These are phyloP conservation scores for Pao palembangensis DNA, from an alignment of 2,113 vertebrate genomes.

Conservation along the genomic window DNA sequence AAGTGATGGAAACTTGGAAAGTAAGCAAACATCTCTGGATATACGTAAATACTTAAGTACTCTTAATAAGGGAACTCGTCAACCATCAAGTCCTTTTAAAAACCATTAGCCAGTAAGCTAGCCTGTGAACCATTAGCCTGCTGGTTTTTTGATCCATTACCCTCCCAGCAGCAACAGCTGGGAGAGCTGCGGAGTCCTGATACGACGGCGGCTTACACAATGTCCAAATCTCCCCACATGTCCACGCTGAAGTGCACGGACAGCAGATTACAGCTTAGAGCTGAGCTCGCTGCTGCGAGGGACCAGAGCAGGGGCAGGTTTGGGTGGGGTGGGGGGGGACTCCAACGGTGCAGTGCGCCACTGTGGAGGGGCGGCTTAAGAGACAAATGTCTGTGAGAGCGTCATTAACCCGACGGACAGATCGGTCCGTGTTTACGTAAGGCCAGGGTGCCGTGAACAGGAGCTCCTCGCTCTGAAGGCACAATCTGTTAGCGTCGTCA, in stretches of 20 bases:
- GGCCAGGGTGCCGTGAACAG: slow-evolving; percentile 2
- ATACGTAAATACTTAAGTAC: too few relatives aligned
- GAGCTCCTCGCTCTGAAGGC: slow-evolving; percentile 31
- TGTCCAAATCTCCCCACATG: slow-evolving; percentile 42
- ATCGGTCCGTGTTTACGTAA: slow-evolving; percentile 41
- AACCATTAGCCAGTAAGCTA: too few relatives aligned
- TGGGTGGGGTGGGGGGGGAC: slow-evolving; percentile 6
- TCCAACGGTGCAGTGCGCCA: background rate
- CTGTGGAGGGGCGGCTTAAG: background rate
- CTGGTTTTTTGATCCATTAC: slow-evolving; percentile 12
- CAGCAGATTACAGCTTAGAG: slow-evolving; percentile 55
- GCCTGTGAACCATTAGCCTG: slow-evolving; percentile 18
- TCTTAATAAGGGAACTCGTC: too few relatives aligned
- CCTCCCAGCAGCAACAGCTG: slow-evolving; percentile 44
- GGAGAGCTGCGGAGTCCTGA: slow-evolving; percentile 10
- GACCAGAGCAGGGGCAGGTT: slow-evolving; percentile 18
- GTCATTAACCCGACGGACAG: slow-evolving; percentile 33
- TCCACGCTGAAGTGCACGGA: slow-evolving; percentile 32
- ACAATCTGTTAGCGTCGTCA: slow-evolving; percentile 45
- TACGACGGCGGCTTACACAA: slow-evolving; percentile 49
- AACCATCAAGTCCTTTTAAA: too few relatives aligned
- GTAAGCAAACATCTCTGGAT: too few relatives aligned
- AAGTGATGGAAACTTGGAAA: too few relatives aligned
- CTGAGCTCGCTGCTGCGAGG: slow-evolving; percentile 1
- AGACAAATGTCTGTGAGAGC: slow-evolving; percentile 14